Evolutionary conservation across 2,113 vertebrate genomes (phyloP).

Genomic region (Erythrocebus patas): DNA sequence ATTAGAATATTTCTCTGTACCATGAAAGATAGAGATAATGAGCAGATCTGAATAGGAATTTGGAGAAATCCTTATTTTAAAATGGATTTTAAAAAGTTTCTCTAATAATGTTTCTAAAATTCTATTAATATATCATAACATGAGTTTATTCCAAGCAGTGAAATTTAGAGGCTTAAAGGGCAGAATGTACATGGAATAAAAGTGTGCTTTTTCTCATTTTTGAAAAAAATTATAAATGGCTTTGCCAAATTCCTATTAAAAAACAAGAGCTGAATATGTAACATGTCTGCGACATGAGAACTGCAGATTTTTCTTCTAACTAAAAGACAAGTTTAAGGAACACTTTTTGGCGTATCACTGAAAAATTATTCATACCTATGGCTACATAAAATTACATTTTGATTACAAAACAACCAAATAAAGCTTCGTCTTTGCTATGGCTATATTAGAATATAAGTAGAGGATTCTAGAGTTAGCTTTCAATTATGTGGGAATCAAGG

Average conservation of each 20-base stretch:
- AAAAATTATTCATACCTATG: background rate
- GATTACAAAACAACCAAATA: background rate
- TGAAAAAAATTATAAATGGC: background rate
- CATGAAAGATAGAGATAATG: background rate
- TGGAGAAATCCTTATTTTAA: conserved; percentile 14
- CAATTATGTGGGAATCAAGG: background rate
- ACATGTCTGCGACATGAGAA: background rate
- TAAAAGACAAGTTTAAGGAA: background rate
- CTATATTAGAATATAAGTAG: background rate
- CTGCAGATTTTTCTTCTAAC: background rate
- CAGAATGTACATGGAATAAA: background rate
- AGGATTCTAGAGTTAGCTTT: background rate
- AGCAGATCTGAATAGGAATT: background rate
- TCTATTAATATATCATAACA: background rate
- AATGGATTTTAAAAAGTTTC: background rate
- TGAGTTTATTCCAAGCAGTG: background rate
- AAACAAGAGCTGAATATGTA: background rate
- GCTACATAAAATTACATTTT: background rate
- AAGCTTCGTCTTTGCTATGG: background rate
- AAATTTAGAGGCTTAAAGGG: background rate
- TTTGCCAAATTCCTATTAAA: background rate
- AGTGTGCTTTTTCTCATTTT: background rate
- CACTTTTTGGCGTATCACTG: background rate
- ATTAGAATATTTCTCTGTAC: background rate
- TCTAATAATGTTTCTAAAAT: background rate